A percentile compares a stretch with the other conserved stretches of the same genome.
phyloP scores from a whole-genome alignment of 2,113 vertebrate species.

The human (Homo sapiens) region GRCh38 chr4:115427501-115428000 shows the following conservation, averaged over 20 bases:
- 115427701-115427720: neutral
- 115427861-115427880: neutral
- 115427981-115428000: neutral
- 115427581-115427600: neutral
- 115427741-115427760: neutral
- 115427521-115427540: conserved; percentile 61
- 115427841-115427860: neutral
- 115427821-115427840: neutral
- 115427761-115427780: neutral
- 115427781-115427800: neutral
- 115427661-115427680: conserved; percentile 34
- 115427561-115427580: neutral
- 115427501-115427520: conserved; percentile 71
- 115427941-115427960: neutral
- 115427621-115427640: neutral
- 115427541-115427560: conserved; percentile 33
- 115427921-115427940: neutral
- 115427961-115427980: neutral
- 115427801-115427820: neutral
- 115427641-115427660: neutral
- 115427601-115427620: conserved; percentile 32
- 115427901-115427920: neutral
- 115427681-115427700: neutral
- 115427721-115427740: neutral
- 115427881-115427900: neutral